Base-by-base conservation (phyloP, 2,113 vertebrate species). In the Orycteropus afer region DNA sequence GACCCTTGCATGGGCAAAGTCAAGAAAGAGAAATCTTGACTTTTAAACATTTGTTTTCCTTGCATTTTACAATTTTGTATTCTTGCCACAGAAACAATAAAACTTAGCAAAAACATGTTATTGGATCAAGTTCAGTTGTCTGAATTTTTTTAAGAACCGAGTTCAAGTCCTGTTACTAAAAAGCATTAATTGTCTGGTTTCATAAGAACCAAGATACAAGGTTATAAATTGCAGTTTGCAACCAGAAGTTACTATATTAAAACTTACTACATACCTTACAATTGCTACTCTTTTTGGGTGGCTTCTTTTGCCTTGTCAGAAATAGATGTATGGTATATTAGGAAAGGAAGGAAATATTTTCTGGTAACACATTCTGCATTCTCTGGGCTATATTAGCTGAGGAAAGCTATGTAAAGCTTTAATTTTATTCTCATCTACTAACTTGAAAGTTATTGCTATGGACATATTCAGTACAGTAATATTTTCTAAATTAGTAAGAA, bases 31-130 rank as follows among this genome's bases (percentile, higher is more conserved):
- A 96, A 95, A 82, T 67, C 10, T 25, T 89, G n/a, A 47, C 47
- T 93, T 91, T 90, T 93, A 93, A 74, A 91, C 32, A 71, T n/a
- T 95, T 29, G 7, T 93, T 92, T 96, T 76, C 40, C 49, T 83
- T 81, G 27, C 45, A 86, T 71, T 88, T 82, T 96, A 87, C 90
- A 45, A 57, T 94, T 51, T 55, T 91, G 18, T 85, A 45, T 89
- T 96, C 94, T 89, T 93, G 57, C 83, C 27, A 87, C 23, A 37
- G 27, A 13, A 65, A 86, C 67, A 96, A 78, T 74, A 94, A 95
- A 89, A 87, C 53, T 91, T 91, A 51, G 45, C 47, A 73, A 77
- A 82, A 93, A 83, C 84, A n/a, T 78, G n/a, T 85, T 85, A 80
- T 51, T 93, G 37, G n/a, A 86, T 80, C 57, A 85, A 90, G 37